Base-by-base conservation (phyloP, 1,140 invertebrate genomes). In the Ceratina calcarata region DNA sequence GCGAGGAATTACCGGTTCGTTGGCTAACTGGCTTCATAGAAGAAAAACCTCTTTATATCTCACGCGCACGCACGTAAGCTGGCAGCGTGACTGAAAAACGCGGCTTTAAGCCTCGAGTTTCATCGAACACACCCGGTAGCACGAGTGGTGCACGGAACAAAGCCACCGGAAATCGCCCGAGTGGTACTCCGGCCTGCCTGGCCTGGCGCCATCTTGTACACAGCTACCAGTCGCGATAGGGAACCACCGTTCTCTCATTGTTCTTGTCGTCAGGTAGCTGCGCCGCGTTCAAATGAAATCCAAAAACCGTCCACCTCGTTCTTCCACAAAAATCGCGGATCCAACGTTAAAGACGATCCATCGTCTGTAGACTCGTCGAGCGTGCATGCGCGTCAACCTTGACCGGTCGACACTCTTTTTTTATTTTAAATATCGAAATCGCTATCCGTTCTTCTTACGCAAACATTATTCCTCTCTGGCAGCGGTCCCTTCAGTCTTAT, bases 401-500 rank as follows among this genome's bases (percentile, higher is more conserved):
- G 79, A 81, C 70, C 69, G 49, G n/a, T 2, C 55, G 22, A 13
- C 55, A 67, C 72, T 55, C 24, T 65, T 37, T 55, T 65, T 57
- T 58, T 24, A 67, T 73, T 75, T 82, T 76, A 72, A 58, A 61
- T 74, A 86, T 78, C 76, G 78, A 88, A 88, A 86, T 87, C 79
- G 67, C 61, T 69, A 81, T 86, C 80, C 78, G 82, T 86, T 81
- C 68, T 49, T 83, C 84, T 81, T 87, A 51, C 64, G 80, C 72
- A 85, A 86, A 87, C 70, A 85, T 88, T 85, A 83, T 86, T 84
- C 80, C 82, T 82, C 86, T 89, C 82, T 70, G 85, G 77, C 86
- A 74, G 16, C 75, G 37, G 37, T 85, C 84, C 83, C 81, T 86
- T 76, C 83, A 81, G 85, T 85, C 87, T 87, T 90, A 89, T 89